Evolutionary conservation across 2,113 vertebrate species (phyloP).

Genomic region (Amia ocellicauda): DNA sequence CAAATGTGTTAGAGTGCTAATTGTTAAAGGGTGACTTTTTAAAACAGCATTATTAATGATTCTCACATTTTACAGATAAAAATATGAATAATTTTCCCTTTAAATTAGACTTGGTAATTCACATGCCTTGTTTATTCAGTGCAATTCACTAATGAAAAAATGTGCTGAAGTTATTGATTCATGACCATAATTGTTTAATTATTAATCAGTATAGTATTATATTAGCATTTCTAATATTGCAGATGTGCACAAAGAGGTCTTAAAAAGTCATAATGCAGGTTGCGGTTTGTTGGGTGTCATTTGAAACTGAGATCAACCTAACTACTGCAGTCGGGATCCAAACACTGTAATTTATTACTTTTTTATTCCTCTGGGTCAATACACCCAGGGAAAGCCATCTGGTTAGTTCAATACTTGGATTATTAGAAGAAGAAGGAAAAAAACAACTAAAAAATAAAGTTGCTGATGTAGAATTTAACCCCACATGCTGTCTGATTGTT

Average conservation of each 20-base stretch:
- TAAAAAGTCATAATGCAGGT: conserved; percentile 80
- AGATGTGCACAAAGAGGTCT: conserved; percentile 81
- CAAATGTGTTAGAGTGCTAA: conserved; percentile 11
- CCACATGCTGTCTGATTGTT: conserved; percentile 1
- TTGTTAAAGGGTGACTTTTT: conserved; percentile 51
- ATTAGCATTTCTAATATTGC: conserved; percentile 99
- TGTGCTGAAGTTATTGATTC: conserved; percentile 99
- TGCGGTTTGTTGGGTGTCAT: conserved; percentile 77
- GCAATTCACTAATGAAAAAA: conserved; percentile 99
- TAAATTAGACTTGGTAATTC: conserved; percentile 99
- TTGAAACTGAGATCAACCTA: conserved; percentile 56
- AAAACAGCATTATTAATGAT: conserved; percentile 86
- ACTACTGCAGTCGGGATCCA: conserved; percentile 9
- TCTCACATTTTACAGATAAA: conserved; percentile 82
- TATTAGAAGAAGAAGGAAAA: conserved; percentile 41
- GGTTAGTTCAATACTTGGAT: conserved; percentile 36
- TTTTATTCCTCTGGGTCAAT: conserved; percentile 40
- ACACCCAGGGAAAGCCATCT: conserved; percentile 27
- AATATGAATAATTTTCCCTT: conserved; percentile 83
- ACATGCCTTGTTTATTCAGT: conserved; percentile 98
- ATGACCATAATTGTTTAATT: conserved; percentile 99
- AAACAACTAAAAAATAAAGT: no score
- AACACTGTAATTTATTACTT: conserved; percentile 40
- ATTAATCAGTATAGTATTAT: conserved; percentile 99
- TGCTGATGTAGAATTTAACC: conserved; percentile 32